Percentiles rank a stretch among this genome's conserved stretches.
These are phyloP conservation scores for Fulica atra DNA, from an alignment of 2,113 vertebrate genomes.

Conservation along the genomic window DNA sequence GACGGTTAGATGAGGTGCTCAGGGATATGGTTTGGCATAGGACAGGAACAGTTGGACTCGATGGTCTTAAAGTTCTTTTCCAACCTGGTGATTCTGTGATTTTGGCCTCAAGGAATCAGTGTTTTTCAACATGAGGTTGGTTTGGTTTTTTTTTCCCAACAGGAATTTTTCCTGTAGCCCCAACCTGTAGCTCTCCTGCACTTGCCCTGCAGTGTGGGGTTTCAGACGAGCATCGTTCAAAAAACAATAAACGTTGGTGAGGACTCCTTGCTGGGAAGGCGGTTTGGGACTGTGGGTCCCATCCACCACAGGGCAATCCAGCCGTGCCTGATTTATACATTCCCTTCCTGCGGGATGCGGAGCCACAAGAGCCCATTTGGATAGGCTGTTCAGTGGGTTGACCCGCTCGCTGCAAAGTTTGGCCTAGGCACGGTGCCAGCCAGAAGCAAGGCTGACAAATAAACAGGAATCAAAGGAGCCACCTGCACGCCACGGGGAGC, in stretches of 20 bases:
- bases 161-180: not conserved
- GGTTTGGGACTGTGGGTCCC: fast-evolving
- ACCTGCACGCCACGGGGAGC: slow-evolving; percentile 27
- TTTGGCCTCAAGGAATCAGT: not conserved
- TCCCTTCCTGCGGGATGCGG: fast-evolving
- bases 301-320: fast-evolving
- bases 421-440: not conserved
- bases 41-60: too few species aligned
- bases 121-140: not conserved
- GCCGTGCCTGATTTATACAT: fast-evolving
- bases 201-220: too few species aligned
- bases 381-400: not conserved
- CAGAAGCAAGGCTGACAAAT: not conserved
- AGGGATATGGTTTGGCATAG: too few species aligned
- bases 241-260: fast-evolving
- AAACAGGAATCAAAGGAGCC: slow-evolving; percentile 27
- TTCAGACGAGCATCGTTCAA: not conserved
- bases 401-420: not conserved
- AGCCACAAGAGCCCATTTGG: not conserved
- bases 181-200: fast-evolving
- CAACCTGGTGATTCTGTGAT: too few species aligned
- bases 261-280: not conserved
- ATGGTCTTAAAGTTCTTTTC: too few species aligned
- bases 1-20: too few species aligned
- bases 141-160: not conserved